Conservation (phyloP, 2,888 invertebrate species). For the Drosophila merina region DNA sequence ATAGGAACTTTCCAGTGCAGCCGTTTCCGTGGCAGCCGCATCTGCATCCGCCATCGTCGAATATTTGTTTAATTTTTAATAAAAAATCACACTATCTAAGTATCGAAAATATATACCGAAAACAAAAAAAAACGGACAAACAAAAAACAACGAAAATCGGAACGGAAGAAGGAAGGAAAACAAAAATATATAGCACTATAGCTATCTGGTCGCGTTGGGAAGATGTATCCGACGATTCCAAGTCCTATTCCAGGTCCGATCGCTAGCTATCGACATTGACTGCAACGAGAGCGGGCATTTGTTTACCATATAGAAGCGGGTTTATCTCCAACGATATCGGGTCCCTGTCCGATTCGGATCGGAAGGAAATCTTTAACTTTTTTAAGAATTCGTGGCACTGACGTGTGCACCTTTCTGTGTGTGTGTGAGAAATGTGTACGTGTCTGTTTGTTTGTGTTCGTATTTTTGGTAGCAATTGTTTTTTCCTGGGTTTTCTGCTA, state of each 20-base stretch:
- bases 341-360: constrained; percentile 7
- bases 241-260: constrained; percentile 32
- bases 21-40: constrained; percentile 14
- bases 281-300: constrained; percentile 47
- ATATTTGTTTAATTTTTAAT: constrained; percentile 9
- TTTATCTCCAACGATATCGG: constrained; percentile 9
- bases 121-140: constrained; percentile 15
- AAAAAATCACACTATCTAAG: background rate
- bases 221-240: constrained; percentile 65
- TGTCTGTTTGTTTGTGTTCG: constrained; percentile 9
- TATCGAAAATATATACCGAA: background rate
- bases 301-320: constrained; percentile 16
- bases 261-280: constrained; percentile 71
- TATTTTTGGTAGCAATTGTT: constrained; percentile 1
- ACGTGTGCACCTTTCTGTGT: constrained; percentile 65
- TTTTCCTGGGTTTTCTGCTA: constrained; percentile 15
- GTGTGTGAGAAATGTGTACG: constrained; percentile 16
- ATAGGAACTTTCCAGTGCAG: constrained; percentile 32
- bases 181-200: constrained; percentile 21
- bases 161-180: constrained; percentile 5
- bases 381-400: constrained; percentile 67
- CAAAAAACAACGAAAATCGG: constrained; percentile 21
- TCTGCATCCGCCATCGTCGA: constrained; percentile 34
- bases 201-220: constrained; percentile 52
- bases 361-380: constrained; percentile 14